Evolutionary conservation across 1,140 invertebrate species (phyloP), one percentile per base, ranked within the genome.

Genomic region (Littorina saxatilis): DNA sequence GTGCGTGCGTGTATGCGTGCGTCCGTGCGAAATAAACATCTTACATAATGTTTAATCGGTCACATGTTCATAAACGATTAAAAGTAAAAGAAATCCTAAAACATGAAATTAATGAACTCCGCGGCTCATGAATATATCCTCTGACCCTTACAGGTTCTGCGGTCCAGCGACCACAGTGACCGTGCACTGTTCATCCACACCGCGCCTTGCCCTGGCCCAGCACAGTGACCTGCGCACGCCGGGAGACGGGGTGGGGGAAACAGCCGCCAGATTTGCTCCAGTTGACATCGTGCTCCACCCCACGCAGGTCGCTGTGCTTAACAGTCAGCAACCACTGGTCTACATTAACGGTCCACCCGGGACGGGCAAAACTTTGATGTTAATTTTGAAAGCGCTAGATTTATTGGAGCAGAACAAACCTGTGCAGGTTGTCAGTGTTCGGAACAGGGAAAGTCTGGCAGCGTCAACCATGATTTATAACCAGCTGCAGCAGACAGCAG

Each of bases 291-390:
- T 63, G 27, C 76, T 78, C 23, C 35, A 39, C 37, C 76, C 39
- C 17, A 0, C 58, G 27, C 76, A 78, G 76, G 29, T 66, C 43
- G 17, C 43, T 4, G 55, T 32, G 17, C 13, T 78, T 2, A 35
- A 37, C 20, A 58, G 66, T 20, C 39, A 7, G 20, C 55, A 40
- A 17, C 55, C 55, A 1, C 55, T 63, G 27, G 55, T 78, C 2
- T 61, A n/a, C 29, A 32, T 78, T 0, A 40, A n/a, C 17, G 76
- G 76, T 1, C 76, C 76, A 0, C 76, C 76, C 37, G 76, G 76
- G n/a, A 78, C 76, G 76, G 43, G 76, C 5, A 78, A 78, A 39
- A 63, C 55, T 29, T 27, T 78, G 35, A 43, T 66, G 76, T 58
- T 78, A 15, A 20, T 78, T 20, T 37, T 78, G 5, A 63, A 40